These are phyloP conservation scores for Phaedon cochleariae DNA, from an alignment of 2,888 invertebrate species.

Conservation along the genomic window DNA sequence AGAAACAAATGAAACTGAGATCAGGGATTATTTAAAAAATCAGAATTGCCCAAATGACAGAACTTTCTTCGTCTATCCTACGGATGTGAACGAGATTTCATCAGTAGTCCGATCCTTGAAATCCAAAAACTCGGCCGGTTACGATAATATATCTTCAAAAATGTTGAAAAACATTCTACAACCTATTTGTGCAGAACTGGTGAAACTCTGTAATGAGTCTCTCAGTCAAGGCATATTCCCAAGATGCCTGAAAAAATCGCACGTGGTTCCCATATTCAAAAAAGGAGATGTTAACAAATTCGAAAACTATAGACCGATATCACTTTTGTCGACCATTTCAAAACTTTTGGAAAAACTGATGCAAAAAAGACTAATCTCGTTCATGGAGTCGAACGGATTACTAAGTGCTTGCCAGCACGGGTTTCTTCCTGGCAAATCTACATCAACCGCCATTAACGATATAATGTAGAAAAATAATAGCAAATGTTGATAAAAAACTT, in stretches of 20 bases:
- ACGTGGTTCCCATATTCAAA: neutral
- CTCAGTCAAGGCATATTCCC: neutral
- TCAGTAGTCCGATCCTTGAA: neutral
- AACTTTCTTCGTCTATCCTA: neutral
- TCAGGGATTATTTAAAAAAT: neutral
- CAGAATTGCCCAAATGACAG: neutral
- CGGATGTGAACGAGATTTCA: neutral
- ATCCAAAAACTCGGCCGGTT: neutral
- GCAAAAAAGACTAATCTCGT: constrained; percentile 6
- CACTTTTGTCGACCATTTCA: no score
- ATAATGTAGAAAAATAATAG: no score
- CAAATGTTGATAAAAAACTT: neutral
- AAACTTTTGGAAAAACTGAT: constrained; percentile 7
- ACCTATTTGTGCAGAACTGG: neutral
- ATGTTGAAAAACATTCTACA: neutral
- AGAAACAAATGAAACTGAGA: neutral
- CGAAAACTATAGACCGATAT: no score
- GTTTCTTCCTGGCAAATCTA: no score
- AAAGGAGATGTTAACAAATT: neutral
- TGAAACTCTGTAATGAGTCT: constrained; percentile 1
- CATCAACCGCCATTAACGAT: neutral
- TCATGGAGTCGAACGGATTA: no score
- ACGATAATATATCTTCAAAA: neutral
- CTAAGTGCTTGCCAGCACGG: no score
- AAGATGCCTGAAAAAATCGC: constrained; percentile 4